Conservation (phyloP, 2,113 vertebrate species). For the Hemicordylus capensis region DNA sequence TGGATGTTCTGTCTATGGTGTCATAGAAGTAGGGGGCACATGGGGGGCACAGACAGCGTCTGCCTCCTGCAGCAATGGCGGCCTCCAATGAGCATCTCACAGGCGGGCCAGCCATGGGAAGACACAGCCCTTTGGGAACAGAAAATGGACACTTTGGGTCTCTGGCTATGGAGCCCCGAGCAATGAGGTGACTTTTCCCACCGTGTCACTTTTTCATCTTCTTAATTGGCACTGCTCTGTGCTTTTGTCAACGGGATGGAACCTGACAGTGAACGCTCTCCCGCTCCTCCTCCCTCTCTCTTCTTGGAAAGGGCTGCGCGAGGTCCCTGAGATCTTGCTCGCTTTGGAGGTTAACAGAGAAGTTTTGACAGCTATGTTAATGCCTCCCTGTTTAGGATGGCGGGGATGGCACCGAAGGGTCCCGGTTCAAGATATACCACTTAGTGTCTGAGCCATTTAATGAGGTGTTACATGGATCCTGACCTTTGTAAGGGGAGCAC, state of each 20-base stretch:
- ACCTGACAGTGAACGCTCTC: not conserved
- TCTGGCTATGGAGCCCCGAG: not conserved
- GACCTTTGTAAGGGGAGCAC: slow-evolving; percentile 50
- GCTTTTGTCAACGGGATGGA: not conserved
- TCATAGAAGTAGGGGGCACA: too few species aligned
- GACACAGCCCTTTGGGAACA: not conserved
- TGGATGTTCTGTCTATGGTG: too few species aligned
- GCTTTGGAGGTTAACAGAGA: slow-evolving; percentile 42
- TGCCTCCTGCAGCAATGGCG: too few species aligned
- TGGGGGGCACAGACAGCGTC: too few species aligned
- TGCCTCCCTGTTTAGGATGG: slow-evolving; percentile 41
- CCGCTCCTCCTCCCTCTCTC: not conserved
- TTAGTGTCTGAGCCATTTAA: slow-evolving; percentile 57
- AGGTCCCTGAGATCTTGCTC: slow-evolving; percentile 35
- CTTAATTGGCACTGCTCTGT: not conserved
- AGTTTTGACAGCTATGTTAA: slow-evolving; percentile 53
- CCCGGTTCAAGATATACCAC: slow-evolving; percentile 58
- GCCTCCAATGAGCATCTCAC: too few species aligned
- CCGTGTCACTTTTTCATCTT: not conserved
- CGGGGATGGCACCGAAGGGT: slow-evolving; percentile 64
- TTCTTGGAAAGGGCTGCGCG: slow-evolving; percentile 31
- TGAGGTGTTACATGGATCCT: slow-evolving; percentile 60
- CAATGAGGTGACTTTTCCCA: not conserved
- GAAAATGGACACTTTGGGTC: not conserved
- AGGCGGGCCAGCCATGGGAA: too few species aligned